Conservation (phyloP, 2,888 invertebrate species). For the Pachydiplax longipennis region DNA sequence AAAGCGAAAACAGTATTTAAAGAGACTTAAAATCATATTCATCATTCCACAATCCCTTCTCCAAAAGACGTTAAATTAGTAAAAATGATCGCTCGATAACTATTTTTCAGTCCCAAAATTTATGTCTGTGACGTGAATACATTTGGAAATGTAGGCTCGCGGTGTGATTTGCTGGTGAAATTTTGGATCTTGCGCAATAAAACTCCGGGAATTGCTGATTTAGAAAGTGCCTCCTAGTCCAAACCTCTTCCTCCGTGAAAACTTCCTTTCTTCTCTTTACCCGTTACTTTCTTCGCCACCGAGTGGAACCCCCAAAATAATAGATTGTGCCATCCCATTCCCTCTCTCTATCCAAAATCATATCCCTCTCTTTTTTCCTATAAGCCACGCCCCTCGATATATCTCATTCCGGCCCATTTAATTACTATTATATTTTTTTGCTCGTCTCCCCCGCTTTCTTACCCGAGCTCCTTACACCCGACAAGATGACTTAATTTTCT, state of each 20-base stretch:
- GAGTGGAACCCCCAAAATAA: constrained; percentile 5
- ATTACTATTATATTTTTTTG: constrained; percentile 32
- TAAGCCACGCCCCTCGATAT: not conserved
- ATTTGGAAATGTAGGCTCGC: too few relatives aligned
- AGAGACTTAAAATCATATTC: too few relatives aligned
- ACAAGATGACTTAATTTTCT: constrained; percentile 33
- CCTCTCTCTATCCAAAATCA: too few relatives aligned
- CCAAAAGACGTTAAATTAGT: too few relatives aligned
- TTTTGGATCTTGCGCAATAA: too few relatives aligned
- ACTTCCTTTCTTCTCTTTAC: not conserved
- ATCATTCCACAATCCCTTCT: too few relatives aligned
- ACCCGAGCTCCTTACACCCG: not conserved
- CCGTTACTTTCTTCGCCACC: not conserved
- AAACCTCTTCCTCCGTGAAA: not conserved
- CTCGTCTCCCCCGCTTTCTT: not conserved
- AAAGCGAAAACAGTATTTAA: too few relatives aligned
- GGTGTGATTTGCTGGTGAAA: too few relatives aligned
- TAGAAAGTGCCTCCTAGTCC: not conserved
- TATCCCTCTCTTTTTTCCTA: not conserved
- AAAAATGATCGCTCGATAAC: too few relatives aligned
- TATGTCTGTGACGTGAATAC: too few relatives aligned
- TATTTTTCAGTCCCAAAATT: too few relatives aligned
- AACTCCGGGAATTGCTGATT: too few relatives aligned
- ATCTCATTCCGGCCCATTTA: constrained; percentile 30
- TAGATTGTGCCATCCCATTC: not conserved